phyloP scores from a whole-genome alignment of 2,113 vertebrate genomes.

The Urocolius indicus region DNA sequence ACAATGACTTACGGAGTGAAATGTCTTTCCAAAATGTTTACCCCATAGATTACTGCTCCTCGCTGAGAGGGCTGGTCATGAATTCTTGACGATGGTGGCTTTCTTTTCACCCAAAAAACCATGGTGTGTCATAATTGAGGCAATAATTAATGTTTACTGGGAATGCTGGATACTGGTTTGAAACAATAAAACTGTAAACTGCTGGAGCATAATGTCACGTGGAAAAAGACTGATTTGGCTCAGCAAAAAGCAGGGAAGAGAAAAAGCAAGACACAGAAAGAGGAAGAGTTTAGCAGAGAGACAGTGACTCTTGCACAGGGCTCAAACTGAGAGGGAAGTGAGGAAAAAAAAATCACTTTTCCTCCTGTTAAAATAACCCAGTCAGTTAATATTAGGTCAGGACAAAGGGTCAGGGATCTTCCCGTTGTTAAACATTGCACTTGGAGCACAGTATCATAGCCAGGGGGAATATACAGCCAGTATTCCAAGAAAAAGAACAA shows the following conservation, averaged over 20 bases:
- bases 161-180: background rate
- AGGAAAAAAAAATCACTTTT: conserved; percentile 58
- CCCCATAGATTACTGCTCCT: conserved; percentile 1
- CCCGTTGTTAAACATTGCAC: conserved; percentile 6
- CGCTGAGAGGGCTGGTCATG: background rate
- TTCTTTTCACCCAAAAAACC: background rate
- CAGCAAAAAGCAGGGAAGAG: background rate
- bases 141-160: conserved; percentile 29
- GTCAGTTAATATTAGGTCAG: conserved; percentile 16
- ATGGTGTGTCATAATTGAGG: conserved; percentile 11
- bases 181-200: conserved; percentile 31
- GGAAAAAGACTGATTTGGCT: background rate
- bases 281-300: conserved; percentile 1
- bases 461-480: background rate
- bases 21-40: conserved; percentile 21
- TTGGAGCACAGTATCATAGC: background rate
- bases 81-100: conserved; percentile 3
- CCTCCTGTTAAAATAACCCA: conserved; percentile 31
- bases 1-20: conserved; percentile 3
- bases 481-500: conserved; percentile 13
- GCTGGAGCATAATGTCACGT: background rate
- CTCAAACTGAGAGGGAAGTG: conserved; percentile 27
- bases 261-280: background rate
- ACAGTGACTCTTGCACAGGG: background rate
- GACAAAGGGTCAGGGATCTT: conserved; percentile 54